phyloP scores from a whole-genome alignment of 1,140 invertebrate species.

The Diploscapter pachys region DNA sequence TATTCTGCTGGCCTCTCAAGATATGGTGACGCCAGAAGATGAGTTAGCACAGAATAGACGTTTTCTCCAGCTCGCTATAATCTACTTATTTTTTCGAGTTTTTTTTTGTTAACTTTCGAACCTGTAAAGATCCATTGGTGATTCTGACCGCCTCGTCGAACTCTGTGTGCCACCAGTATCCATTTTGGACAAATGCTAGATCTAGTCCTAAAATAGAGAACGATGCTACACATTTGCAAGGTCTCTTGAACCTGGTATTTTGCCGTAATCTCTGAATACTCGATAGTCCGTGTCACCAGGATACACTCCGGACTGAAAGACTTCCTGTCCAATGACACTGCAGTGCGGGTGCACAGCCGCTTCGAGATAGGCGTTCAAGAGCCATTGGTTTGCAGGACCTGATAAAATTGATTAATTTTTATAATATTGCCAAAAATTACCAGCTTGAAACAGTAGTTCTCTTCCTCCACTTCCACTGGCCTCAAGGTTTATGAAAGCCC shows the following conservation, averaged over 20 bases:
- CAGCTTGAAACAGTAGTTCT: conserved; percentile 84
- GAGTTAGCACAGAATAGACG: conserved; percentile 27
- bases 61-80: conserved; percentile 53
- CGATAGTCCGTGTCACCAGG: conserved; percentile 92
- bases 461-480: conserved; percentile 81
- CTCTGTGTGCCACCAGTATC: conserved; percentile 82
- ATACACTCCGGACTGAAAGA: conserved; percentile 74
- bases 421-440: conserved; percentile 44
- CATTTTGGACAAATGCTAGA: conserved; percentile 87
- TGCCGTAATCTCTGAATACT: conserved; percentile 77
- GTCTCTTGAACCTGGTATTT: conserved; percentile 60
- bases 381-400: conserved; percentile 82
- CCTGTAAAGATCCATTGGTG: conserved; percentile 71
- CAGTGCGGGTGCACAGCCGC: conserved; percentile 80
- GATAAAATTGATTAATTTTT: neutral
- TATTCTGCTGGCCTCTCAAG: conserved; percentile 37
- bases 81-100: no score
- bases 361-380: conserved; percentile 77
- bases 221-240: neutral
- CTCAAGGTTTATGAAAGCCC: conserved; percentile 85
- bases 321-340: conserved; percentile 82
- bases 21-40: conserved; percentile 30
- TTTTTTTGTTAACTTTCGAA: neutral
- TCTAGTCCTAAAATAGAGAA: conserved; percentile 70
- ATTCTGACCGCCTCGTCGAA: conserved; percentile 75